Conservation (phyloP, 1,140 invertebrate genomes). For the Temnothorax longispinosus region DNA sequence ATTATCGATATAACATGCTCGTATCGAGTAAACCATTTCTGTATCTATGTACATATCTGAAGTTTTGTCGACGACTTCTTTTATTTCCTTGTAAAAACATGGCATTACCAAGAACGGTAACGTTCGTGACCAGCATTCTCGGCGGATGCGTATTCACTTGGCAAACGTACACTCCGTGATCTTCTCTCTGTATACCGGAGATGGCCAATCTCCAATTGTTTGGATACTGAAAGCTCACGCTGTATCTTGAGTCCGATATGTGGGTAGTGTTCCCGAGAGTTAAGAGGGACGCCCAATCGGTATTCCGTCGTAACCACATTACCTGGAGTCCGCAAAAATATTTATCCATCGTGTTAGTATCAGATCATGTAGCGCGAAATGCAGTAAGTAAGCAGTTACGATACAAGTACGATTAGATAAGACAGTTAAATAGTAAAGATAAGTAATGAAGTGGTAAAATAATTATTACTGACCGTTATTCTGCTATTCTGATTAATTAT, state of each 20-base stretch:
- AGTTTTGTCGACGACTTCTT: neutral
- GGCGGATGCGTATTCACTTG: conserved; percentile 94
- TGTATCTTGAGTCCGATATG: conserved; percentile 86
- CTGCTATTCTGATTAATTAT: neutral
- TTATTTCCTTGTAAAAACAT: conserved; percentile 26
- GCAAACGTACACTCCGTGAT: conserved; percentile 93
- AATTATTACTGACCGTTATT: neutral
- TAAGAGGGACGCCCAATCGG: conserved; percentile 85
- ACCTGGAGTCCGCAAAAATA: conserved; percentile 81
- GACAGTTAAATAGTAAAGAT: neutral
- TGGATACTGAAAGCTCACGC: conserved; percentile 87
- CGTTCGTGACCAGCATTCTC: conserved; percentile 84
- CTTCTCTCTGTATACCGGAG: conserved; percentile 89
- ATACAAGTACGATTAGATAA: neutral
- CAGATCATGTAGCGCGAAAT: no score
- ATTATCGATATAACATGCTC: neutral
- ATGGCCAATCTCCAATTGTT: conserved; percentile 94
- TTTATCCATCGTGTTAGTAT: neutral
- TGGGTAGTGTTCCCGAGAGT: conserved; percentile 87
- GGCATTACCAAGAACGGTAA: conserved; percentile 82
- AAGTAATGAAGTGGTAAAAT: neutral
- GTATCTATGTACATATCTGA: neutral
- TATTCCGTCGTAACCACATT: conserved; percentile 86
- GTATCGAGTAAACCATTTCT: conserved; percentile 4
- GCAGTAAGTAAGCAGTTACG: neutral